A percentile compares a stretch with the other conserved stretches of the same genome.
Evolutionary conservation across 2,113 vertebrate species (phyloP).

Genomic region (Columba janthina): DNA sequence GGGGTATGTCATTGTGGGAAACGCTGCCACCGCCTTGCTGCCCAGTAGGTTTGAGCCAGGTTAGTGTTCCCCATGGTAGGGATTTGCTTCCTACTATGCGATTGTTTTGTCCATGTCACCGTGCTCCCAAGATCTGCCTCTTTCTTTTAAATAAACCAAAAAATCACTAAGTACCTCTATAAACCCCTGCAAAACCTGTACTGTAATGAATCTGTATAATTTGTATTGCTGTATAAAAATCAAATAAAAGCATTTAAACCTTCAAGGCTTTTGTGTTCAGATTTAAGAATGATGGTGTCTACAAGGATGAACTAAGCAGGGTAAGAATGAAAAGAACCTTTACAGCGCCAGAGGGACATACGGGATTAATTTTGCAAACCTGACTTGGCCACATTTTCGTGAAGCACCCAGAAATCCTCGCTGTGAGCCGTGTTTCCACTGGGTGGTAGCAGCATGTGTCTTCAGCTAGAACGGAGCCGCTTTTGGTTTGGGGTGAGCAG

Average conservation of each 20-base stretch:
- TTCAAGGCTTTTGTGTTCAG: not conserved
- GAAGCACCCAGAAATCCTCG: not conserved
- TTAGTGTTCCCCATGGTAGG: not conserved
- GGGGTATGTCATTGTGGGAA: not conserved
- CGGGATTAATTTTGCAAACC: not conserved
- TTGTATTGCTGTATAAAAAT: constrained; percentile 50
- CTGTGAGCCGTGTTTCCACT: not conserved
- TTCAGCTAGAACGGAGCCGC: not conserved
- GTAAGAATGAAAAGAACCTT: not conserved
- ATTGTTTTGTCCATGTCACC: not conserved
- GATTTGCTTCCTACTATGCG: not conserved
- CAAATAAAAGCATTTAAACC: constrained; percentile 35
- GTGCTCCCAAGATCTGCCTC: constrained; percentile 27
- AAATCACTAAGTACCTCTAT: constrained; percentile 47
- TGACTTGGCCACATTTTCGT: not conserved
- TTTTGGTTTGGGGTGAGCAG: not conserved
- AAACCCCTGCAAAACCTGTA: constrained; percentile 41
- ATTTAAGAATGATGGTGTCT: not conserved
- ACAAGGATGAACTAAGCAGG: not conserved
- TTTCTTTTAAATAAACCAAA: constrained; percentile 52
- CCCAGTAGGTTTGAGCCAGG: constrained; percentile 9
- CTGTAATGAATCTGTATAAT: constrained; percentile 43
- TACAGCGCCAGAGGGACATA: fast-evolving
- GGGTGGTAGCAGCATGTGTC: constrained; percentile 37
- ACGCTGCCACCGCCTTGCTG: not conserved